Evolutionary conservation across 2,797 vertebrate species (phyloP).

Genomic region (Furcifer pardalis): DNA sequence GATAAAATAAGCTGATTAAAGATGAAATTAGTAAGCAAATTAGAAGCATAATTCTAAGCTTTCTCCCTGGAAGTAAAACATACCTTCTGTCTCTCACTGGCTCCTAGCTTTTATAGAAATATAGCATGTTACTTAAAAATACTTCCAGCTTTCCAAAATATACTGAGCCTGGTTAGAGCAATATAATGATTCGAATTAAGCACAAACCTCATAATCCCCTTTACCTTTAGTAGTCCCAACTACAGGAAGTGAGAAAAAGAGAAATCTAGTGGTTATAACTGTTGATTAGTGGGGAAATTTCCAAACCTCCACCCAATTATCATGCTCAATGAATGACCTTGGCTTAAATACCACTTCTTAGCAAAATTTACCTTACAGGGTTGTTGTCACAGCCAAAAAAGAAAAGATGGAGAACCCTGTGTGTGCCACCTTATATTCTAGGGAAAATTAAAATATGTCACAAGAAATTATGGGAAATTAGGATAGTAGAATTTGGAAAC

Average conservation of each 20-base stretch:
- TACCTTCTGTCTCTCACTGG: too few species aligned
- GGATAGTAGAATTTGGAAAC: too few species aligned
- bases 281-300: not conserved
- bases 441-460: too few species aligned
- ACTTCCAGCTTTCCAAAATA: not conserved
- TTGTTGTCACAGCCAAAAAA: too few species aligned
- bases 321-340: not conserved
- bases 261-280: not conserved
- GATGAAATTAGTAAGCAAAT: too few species aligned
- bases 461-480: too few species aligned
- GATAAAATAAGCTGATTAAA: too few species aligned
- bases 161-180: not conserved
- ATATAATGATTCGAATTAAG: not conserved
- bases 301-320: not conserved
- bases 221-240: not conserved
- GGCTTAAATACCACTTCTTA: not conserved
- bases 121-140: not conserved
- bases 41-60: not conserved
- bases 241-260: not conserved
- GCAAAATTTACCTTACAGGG: too few species aligned
- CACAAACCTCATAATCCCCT: too few species aligned
- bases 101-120: not conserved
- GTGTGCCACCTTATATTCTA: too few species aligned
- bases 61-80: not conserved
- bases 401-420: too few species aligned